Percentiles rank a stretch among this genome's conserved stretches.
These are phyloP conservation scores for Meriones unguiculatus DNA, from an alignment of 2,113 vertebrate species.

Conservation along the genomic window DNA sequence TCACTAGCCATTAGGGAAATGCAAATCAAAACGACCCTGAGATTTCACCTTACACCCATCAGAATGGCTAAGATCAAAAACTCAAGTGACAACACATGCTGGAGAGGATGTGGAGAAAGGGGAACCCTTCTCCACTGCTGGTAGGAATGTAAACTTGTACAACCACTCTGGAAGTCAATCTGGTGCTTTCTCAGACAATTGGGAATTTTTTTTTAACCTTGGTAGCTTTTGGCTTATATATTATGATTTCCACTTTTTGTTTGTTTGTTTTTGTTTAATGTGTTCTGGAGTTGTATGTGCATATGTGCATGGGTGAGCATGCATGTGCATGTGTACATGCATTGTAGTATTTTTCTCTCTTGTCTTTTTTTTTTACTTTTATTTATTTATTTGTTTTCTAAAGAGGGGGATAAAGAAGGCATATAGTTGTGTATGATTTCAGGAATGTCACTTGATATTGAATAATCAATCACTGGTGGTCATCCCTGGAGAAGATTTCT, in stretches of 20 bases:
- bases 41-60: too few species aligned
- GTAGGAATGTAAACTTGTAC: too few species aligned
- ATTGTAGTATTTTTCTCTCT: neutral
- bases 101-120: too few species aligned
- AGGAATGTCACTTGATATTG: neutral
- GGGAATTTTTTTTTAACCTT: neutral
- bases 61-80: too few species aligned
- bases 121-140: too few species aligned
- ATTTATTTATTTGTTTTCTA: neutral
- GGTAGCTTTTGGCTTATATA: neutral
- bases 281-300: neutral
- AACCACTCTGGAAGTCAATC: too few species aligned
- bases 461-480: neutral
- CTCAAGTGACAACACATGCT: too few species aligned
- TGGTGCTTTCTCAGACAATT: too few species aligned
- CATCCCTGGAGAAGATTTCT: neutral
- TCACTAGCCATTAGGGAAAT: too few species aligned
- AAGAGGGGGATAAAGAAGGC: neutral
- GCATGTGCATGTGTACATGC: neutral
- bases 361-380: neutral
- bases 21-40: too few species aligned
- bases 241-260: neutral
- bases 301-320: neutral
- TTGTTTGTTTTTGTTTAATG: neutral
- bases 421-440: neutral